Conservation (phyloP, 2,797 vertebrate species). For the Sebastes iracundus region DNA sequence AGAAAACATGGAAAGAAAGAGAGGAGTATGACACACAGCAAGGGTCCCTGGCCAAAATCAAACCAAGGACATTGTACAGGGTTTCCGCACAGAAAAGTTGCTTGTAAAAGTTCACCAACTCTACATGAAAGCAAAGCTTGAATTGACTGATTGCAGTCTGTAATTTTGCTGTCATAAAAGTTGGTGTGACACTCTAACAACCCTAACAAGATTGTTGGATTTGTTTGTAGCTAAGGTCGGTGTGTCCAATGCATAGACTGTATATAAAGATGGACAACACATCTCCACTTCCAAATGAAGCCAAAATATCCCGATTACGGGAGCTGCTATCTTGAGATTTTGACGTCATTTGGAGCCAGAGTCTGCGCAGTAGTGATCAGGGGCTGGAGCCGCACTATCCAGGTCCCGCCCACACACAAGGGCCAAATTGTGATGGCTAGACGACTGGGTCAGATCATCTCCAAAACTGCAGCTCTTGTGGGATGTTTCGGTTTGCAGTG, state of each 20-base stretch:
- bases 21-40: not conserved
- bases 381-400: too few species aligned
- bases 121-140: not conserved
- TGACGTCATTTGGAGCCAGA: not conserved
- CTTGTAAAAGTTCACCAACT: not conserved
- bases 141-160: not conserved
- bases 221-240: not conserved
- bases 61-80: not conserved
- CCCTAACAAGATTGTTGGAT: not conserved
- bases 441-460: too few species aligned
- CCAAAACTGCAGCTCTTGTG: too few species aligned
- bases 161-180: not conserved
- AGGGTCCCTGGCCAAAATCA: not conserved
- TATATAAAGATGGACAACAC: not conserved
- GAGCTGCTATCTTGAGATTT: not conserved
- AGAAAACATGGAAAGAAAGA: not conserved
- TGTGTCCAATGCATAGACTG: not conserved
- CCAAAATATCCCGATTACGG: not conserved
- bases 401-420: too few species aligned
- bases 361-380: too few species aligned
- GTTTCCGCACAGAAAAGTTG: not conserved
- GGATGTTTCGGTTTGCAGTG: fast-evolving
- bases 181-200: not conserved
- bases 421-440: too few species aligned
- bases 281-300: not conserved